Evolutionary conservation across 2,113 vertebrate species (phyloP).

Genomic region (Eurystomus gularis): DNA sequence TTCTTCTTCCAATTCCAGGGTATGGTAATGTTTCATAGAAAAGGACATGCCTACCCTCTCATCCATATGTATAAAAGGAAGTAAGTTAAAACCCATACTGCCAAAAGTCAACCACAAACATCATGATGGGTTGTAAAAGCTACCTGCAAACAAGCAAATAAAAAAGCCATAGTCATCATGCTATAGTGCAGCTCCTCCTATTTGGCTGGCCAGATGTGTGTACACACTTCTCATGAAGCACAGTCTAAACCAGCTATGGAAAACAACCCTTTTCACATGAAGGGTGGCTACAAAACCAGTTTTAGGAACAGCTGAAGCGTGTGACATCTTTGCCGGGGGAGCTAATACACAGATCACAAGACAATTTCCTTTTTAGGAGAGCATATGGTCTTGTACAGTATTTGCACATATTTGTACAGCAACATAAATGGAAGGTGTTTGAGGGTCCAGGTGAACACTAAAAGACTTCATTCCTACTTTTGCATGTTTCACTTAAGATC

Average conservation of each 20-base stretch:
- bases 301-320: neutral
- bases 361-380: neutral
- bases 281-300: neutral
- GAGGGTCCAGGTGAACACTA: neutral
- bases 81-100: constrained; percentile 4
- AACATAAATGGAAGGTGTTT: neutral
- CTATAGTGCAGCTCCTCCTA: neutral
- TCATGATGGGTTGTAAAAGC: neutral
- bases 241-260: neutral
- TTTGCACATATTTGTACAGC: neutral
- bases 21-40: neutral
- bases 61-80: neutral
- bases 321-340: neutral
- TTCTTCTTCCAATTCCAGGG: neutral
- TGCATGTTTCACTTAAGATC: neutral
- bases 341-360: neutral
- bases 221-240: neutral
- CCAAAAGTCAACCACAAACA: neutral
- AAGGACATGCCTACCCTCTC: neutral
- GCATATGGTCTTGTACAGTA: neutral
- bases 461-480: neutral
- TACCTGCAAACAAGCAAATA: constrained; percentile 25
- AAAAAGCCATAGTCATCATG: neutral
- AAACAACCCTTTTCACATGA: neutral
- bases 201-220: neutral